phyloP scores from a whole-genome alignment of 2,797 vertebrate species.

The Nannoperca obscura region DNA sequence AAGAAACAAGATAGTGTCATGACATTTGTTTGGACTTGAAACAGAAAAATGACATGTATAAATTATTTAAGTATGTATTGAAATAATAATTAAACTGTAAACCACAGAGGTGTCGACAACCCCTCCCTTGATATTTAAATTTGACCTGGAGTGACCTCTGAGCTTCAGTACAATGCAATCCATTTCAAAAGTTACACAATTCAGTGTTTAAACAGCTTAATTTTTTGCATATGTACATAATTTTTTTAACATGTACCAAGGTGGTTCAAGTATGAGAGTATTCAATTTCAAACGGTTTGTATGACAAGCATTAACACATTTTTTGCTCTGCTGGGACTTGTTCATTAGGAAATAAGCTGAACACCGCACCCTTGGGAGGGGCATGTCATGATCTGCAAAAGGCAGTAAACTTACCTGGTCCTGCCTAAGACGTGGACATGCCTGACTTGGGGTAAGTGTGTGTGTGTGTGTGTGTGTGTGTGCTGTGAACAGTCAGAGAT shows the following conservation, averaged over 20 bases:
- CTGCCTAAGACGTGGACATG: conserved; percentile 21
- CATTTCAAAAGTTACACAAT: not conserved
- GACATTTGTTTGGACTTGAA: not conserved
- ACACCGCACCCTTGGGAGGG: conserved; percentile 64
- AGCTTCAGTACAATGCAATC: not conserved
- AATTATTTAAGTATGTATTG: not conserved
- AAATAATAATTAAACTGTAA: not conserved
- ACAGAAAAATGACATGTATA: not conserved
- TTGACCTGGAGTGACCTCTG: not conserved
- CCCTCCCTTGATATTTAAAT: not conserved
- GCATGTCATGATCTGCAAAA: conserved; percentile 57
- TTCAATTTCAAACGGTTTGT: not conserved
- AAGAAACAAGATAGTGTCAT: conserved; percentile 31
- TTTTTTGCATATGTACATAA: not conserved
- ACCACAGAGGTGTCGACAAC: not conserved
- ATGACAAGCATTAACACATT: conserved; percentile 32
- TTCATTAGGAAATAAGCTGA: conserved; percentile 59
- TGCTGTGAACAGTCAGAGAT: conserved; percentile 17
- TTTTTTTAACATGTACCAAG: not conserved
- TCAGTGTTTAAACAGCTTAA: not conserved
- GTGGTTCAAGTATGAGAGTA: not conserved
- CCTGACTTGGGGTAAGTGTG: conserved; percentile 16
- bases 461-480: conserved; percentile 23
- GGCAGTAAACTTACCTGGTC: conserved; percentile 37
- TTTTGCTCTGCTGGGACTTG: conserved; percentile 74